Evolutionary conservation across 2,888 invertebrate species (phyloP).

Genomic region (Dione juno): DNA sequence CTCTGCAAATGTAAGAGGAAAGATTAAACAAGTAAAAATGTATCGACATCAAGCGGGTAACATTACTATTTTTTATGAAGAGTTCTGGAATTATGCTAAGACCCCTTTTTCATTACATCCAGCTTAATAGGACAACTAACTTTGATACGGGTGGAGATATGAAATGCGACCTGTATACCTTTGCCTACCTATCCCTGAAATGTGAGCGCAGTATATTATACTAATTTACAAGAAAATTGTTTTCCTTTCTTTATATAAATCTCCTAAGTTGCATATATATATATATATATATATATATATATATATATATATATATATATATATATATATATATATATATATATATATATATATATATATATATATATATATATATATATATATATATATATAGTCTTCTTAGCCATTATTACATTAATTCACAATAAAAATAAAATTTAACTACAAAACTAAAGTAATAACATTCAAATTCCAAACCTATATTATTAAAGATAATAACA

Average conservation of each 20-base stretch:
- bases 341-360: too few relatives aligned
- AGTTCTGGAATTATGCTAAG: constrained; percentile 50
- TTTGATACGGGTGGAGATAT: constrained; percentile 40
- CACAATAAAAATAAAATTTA: not conserved
- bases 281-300: too few relatives aligned
- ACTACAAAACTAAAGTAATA: constrained; percentile 12
- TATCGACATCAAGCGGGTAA: not conserved
- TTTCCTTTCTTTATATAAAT: too few relatives aligned
- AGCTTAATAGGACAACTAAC: constrained; percentile 50
- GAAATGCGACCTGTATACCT: constrained; percentile 10
- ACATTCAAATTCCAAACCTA: not conserved
- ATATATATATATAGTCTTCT: too few relatives aligned
- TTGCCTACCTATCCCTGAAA: not conserved
- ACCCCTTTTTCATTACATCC: constrained; percentile 51
- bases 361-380: too few relatives aligned
- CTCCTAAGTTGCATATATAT: too few relatives aligned
- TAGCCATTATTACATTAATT: not conserved
- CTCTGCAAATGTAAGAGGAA: too few relatives aligned
- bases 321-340: too few relatives aligned
- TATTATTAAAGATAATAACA: constrained; percentile 11
- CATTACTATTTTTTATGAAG: constrained; percentile 46
- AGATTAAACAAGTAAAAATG: not conserved
- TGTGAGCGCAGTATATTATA: not conserved
- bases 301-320: too few relatives aligned
- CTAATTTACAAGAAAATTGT: not conserved